phyloP scores from a whole-genome alignment of 2,113 vertebrate species.

The Urocitellus parryii region DNA sequence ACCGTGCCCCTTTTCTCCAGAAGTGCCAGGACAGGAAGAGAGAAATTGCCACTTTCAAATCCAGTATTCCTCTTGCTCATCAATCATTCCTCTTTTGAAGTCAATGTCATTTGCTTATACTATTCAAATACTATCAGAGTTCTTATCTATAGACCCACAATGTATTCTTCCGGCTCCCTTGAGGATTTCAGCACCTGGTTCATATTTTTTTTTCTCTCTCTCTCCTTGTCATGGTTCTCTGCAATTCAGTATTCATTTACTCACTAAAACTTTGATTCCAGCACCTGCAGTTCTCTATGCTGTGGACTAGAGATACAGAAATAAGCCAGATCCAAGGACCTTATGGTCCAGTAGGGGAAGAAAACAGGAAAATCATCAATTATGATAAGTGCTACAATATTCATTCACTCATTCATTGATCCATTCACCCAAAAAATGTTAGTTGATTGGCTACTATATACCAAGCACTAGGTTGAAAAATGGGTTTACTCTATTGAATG shows the following conservation, averaged over 20 bases:
- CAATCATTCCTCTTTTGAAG: background rate
- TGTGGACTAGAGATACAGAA: background rate
- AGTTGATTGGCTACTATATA: background rate
- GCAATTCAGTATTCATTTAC: slow-evolving; percentile 26
- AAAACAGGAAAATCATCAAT: slow-evolving; percentile 33
- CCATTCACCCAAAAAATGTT: background rate
- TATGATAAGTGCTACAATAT: background rate
- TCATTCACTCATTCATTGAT: background rate
- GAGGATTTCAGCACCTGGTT: slow-evolving; percentile 1
- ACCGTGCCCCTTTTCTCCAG: background rate
- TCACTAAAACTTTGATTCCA: slow-evolving; percentile 51
- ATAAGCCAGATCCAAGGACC: background rate
- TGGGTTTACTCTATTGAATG: background rate
- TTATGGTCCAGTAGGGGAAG: background rate
- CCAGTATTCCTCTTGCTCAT: background rate
- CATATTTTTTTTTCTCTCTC: slow-evolving; percentile 12
- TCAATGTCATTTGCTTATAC: slow-evolving; percentile 41
- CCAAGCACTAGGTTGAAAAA: background rate
- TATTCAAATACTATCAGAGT: slow-evolving; percentile 40
- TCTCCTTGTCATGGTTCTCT: slow-evolving; percentile 29
- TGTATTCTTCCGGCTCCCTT: background rate
- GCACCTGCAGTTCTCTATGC: background rate
- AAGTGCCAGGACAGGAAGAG: background rate
- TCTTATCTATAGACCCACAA: background rate
- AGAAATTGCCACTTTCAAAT: slow-evolving; percentile 15